phyloP scores from a whole-genome alignment of 2,797 vertebrate genomes.

The Okamejei kenojei region DNA sequence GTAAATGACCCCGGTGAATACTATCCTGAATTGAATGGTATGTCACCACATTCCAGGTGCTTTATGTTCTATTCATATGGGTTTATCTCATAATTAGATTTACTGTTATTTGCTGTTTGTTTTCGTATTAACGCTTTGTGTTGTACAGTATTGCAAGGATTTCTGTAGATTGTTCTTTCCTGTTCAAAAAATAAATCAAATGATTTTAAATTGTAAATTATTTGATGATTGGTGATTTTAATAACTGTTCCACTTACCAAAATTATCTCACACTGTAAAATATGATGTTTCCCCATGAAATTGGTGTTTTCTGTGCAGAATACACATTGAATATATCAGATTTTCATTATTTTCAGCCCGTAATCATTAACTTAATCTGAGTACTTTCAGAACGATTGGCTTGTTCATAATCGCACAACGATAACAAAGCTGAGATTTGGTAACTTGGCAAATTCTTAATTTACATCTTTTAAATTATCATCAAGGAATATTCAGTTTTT shows the following conservation, averaged over 20 bases:
- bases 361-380: not conserved
- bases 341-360: not conserved
- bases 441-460: not conserved
- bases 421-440: not conserved
- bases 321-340: not conserved
- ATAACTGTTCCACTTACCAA: not conserved
- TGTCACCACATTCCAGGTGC: not conserved
- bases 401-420: not conserved
- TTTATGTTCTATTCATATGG: not conserved
- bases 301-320: not conserved
- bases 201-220: not conserved
- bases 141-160: not conserved
- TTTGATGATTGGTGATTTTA: not conserved
- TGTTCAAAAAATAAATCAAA: not conserved
- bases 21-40: conserved; percentile 18
- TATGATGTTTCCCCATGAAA: not conserved
- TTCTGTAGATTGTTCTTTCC: not conserved
- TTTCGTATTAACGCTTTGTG: not conserved
- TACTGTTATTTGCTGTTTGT: not conserved
- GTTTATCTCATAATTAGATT: not conserved
- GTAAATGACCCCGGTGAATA: not conserved
- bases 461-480: not conserved
- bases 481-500: not conserved
- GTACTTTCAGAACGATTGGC: not conserved
- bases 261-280: not conserved